Base-by-base conservation (phyloP, 2,113 vertebrate genomes). In the Myrmecobius fasciatus region DNA sequence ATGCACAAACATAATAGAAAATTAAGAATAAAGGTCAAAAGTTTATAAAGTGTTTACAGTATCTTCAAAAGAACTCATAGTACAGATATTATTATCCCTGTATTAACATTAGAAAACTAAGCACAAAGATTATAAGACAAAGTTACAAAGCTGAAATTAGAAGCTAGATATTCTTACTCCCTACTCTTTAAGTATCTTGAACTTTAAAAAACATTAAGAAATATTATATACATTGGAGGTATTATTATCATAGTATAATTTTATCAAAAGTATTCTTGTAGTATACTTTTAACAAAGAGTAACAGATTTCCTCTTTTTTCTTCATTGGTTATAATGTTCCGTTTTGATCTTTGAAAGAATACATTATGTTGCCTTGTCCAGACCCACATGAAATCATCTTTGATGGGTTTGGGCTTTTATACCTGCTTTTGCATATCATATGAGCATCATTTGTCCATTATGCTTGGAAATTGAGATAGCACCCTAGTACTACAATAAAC, bases 281-380 rank as follows among this genome's bases (percentile, higher is more conserved):
- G 89, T 22, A 0, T 17, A 52, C 7, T 4, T 51, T 52, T 93
- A 56, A 46, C 48, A 53, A 83, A 0, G 53, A 90, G 36, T 92
- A 47, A 12, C 92, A 56, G 17, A 92, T 94, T 95, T 92, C 20
- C n/a, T 75, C 25, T 28, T 92, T 49, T 36, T 36, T 90, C 52
- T 93, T 48, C 20, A 10, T 46, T 93, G 56, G 88, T 8, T 94
- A 43, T 83, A 51, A 25, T 94, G 12, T 67, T 93, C 54, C 60
- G 90, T 93, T 96, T 89, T 56, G 48, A 95, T 20, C 31, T 47
- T 1, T 91, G 53, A 2, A 95, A 92, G 92, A 91, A 6, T 90
- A 94, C 67, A 83, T 43, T 91, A 25, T 94, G 48, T 89, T 91
- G 48, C 48, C 4, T 17, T 93, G 60, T 14, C 36, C 47, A 90